Evolutionary conservation across 1,140 invertebrate species (phyloP).

Genomic region (Medauroidea extradentata): DNA sequence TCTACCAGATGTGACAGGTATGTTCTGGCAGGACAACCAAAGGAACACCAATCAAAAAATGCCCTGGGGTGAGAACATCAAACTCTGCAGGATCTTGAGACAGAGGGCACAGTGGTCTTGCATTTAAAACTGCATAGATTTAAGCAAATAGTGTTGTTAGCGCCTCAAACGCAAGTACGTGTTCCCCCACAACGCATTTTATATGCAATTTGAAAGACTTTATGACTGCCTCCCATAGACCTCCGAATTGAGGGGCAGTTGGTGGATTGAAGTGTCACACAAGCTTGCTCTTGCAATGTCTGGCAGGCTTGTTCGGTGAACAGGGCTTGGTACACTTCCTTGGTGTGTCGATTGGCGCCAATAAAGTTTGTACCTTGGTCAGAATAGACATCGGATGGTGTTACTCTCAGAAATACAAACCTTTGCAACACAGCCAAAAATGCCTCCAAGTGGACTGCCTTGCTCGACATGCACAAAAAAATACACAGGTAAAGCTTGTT

Average conservation of each 20-base stretch:
- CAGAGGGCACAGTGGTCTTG: slow-evolving; percentile 26
- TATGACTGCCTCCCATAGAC: slow-evolving; percentile 38
- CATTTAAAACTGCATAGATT: slow-evolving; percentile 34
- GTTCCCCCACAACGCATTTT: slow-evolving; percentile 10
- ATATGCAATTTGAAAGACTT: slow-evolving; percentile 24
- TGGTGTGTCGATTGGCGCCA: slow-evolving; percentile 16
- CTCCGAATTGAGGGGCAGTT: slow-evolving; percentile 37
- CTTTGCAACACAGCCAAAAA: slow-evolving; percentile 25
- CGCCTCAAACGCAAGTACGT: slow-evolving; percentile 27
- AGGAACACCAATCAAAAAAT: slow-evolving; percentile 29
- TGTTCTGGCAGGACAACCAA: slow-evolving; percentile 15
- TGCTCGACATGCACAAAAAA: slow-evolving; percentile 25
- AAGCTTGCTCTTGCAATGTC: slow-evolving; percentile 3
- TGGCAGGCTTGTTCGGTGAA: neutral
- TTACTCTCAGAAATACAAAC: slow-evolving; percentile 22
- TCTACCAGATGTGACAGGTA: slow-evolving; percentile 12
- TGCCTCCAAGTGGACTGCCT: slow-evolving; percentile 31
- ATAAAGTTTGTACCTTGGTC: slow-evolving; percentile 39
- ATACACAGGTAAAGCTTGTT: slow-evolving; percentile 24
- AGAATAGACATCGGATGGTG: slow-evolving; percentile 22
- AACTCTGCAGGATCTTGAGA: slow-evolving; percentile 29
- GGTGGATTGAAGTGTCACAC: slow-evolving; percentile 42
- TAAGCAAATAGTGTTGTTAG: too few relatives aligned
- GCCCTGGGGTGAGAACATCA: slow-evolving; percentile 25
- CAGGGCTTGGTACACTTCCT: neutral